Percentiles rank a stretch among this genome's conserved stretches.
These are phyloP conservation scores for Trichopria drosophilae DNA, from an alignment of 2,888 invertebrate species.

Conservation along the genomic window DNA sequence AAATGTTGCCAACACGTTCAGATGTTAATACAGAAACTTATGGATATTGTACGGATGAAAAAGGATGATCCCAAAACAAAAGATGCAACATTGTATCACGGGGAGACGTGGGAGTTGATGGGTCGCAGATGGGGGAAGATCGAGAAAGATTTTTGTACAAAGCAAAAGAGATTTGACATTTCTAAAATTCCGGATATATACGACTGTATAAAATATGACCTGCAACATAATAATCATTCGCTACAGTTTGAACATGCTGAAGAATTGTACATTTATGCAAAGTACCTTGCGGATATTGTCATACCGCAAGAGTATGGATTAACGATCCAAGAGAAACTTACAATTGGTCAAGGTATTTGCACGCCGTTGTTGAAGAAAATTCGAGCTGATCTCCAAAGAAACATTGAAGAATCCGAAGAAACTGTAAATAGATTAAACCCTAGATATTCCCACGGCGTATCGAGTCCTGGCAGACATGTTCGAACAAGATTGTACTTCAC, in stretches of 20 bases:
- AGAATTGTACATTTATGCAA: conserved; percentile 91
- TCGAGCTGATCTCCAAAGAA: conserved; percentile 88
- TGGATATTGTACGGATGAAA: conserved; percentile 82
- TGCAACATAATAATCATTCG: conserved; percentile 96
- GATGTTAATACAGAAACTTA: conserved; percentile 80
- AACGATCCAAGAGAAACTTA: conserved; percentile 91
- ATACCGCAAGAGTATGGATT: conserved; percentile 99
- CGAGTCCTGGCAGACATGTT: conserved; percentile 96
- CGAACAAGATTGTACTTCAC: conserved; percentile 99
- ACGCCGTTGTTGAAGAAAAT: conserved; percentile 95
- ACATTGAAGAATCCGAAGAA: conserved; percentile 91
- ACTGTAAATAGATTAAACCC: conserved; percentile 95
- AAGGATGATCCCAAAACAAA: conserved; percentile 88
- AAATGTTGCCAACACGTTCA: conserved; percentile 91
- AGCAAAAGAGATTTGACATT: conserved; percentile 91
- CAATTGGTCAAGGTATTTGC: conserved; percentile 96
- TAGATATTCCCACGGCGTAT: conserved; percentile 96
- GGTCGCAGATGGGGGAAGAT: conserved; percentile 96
- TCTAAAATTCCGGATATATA: conserved; percentile 99
- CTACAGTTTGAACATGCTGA: conserved; percentile 90
- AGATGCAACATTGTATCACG: conserved; percentile 93
- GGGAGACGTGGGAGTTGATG: conserved; percentile 99
- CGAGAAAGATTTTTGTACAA: conserved; percentile 95
- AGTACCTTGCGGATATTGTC: conserved; percentile 96
- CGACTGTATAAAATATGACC: conserved; percentile 98